phyloP scores from a whole-genome alignment of 2,113 vertebrate species.

The Pyxicephalus adspersus region DNA sequence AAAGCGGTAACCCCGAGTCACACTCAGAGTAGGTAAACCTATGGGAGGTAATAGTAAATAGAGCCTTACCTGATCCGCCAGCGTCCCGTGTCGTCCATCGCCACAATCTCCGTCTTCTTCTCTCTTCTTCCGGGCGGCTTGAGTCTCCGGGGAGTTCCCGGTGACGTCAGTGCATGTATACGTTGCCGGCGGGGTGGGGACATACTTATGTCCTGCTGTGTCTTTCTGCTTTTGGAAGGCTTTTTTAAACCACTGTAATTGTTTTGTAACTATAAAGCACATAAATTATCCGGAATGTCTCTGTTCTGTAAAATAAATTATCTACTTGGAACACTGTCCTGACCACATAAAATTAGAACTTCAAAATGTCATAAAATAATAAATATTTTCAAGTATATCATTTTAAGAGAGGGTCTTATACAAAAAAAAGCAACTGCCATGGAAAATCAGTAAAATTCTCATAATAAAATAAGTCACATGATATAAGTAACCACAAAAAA shows the following conservation, averaged over 20 bases:
- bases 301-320: slow-evolving; percentile 11
- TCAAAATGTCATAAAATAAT: slow-evolving; percentile 19
- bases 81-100: too few relatives aligned
- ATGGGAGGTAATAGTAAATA: too few relatives aligned
- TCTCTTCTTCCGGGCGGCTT: too few relatives aligned
- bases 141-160: too few relatives aligned
- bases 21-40: too few relatives aligned
- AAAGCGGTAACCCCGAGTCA: too few relatives aligned
- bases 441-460: background rate
- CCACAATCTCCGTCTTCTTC: too few relatives aligned
- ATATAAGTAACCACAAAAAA: background rate
- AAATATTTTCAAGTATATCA: slow-evolving; percentile 19
- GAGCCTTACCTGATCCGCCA: too few relatives aligned
- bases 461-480: background rate
- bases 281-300: slow-evolving; percentile 40
- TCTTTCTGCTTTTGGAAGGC: background rate
- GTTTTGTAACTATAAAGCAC: slow-evolving; percentile 20
- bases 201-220: background rate
- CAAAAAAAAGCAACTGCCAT: background rate
- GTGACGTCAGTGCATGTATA: too few relatives aligned
- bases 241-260: slow-evolving; percentile 6
- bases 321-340: slow-evolving; percentile 18
- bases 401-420: background rate
- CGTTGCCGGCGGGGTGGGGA: too few relatives aligned
- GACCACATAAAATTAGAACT: slow-evolving; percentile 32